Base-by-base conservation (phyloP, 2,797 vertebrate genomes). In the Tolypeutes matacus region DNA sequence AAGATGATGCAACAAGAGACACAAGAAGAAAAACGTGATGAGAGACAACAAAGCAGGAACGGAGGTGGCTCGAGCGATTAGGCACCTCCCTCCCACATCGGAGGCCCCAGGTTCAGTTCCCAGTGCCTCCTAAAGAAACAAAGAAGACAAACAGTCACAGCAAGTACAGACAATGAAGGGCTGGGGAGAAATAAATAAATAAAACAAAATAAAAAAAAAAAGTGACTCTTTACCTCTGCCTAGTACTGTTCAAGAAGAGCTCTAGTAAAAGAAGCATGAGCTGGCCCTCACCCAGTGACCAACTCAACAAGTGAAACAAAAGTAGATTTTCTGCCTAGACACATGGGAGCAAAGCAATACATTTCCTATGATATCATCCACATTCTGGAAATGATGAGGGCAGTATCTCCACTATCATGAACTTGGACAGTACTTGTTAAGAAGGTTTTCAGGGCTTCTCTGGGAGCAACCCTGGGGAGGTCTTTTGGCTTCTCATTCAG, bases 401-500 rank as follows among this genome's bases (percentile, higher is more conserved):
- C 78, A 94, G 84, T 95, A 86, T 51, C 42, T 73, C 42, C 70
- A 69, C 65, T 93, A 93, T 77, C 83, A 53, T 94, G 89, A 95
- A 91, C 73, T 85, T 92, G 89, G 69, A 87, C 86, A 96, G 67
- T 89, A 31, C 5, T 2, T 95, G 62, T 94, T 91, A 96, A 96
- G 89, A 95, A 36, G 49, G 7, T 89, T 86, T 82, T 72, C 95
- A 96, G 83, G 75, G 69, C 46, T 95, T 69, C 92, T 96, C 69
- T 75, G 85, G 86, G 73, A 96, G 90, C 90, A 93, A 91, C 62
- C 80, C 86, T 87, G 27, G 77, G 67, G 75, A 92, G 69, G 23
- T 72, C 34, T 64, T 72, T 95, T 89, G 81, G 93, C 77, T 92
- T 31, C 53, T 96, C 80, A 87, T 90, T 96, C 84, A 96, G 73